Conservation (phyloP, 2,888 invertebrate species). For the Carcina quercana region DNA sequence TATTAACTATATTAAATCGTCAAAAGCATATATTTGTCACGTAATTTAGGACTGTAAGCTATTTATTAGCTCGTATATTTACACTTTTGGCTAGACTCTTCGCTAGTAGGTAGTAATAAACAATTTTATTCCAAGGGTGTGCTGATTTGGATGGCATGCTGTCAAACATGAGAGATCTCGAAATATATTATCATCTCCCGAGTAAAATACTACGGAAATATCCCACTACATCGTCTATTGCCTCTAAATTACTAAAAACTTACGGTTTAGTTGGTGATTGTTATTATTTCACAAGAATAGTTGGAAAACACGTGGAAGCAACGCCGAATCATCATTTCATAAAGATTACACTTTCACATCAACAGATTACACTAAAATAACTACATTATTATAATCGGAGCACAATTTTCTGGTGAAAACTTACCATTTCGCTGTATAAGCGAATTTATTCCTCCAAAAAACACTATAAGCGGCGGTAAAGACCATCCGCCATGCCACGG, state of each 20-base stretch:
- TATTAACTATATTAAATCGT: too few relatives aligned
- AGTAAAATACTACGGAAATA: too few relatives aligned
- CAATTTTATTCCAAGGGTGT: too few relatives aligned
- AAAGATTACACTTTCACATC: conserved; percentile 20
- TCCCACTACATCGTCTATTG: too few relatives aligned
- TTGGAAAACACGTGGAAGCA: conserved; percentile 29
- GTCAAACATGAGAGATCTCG: too few relatives aligned
- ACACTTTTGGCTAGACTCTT: too few relatives aligned
- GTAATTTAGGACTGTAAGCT: too few relatives aligned
- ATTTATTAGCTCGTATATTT: too few relatives aligned
- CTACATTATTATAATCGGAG: conserved; percentile 6
- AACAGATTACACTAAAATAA: conserved; percentile 28
- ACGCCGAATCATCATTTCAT: not conserved
- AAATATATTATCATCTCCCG: too few relatives aligned
- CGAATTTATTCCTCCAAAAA: conserved; percentile 64
- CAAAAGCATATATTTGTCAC: too few relatives aligned
- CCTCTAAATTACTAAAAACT: conserved; percentile 10
- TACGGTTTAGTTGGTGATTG: conserved; percentile 10
- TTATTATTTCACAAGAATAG: conserved; percentile 18
- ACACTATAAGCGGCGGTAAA: conserved; percentile 59
- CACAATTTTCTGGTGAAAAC: conserved; percentile 33
- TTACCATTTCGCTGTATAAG: conserved; percentile 70
- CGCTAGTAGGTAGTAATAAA: too few relatives aligned
- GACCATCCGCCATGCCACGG: conserved; percentile 75
- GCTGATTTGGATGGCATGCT: too few relatives aligned